A percentile compares a stretch with the other conserved stretches of the same genome.
Evolutionary conservation across 2,113 vertebrate species (phyloP).

Genomic region (Danionella cerebrum): DNA sequence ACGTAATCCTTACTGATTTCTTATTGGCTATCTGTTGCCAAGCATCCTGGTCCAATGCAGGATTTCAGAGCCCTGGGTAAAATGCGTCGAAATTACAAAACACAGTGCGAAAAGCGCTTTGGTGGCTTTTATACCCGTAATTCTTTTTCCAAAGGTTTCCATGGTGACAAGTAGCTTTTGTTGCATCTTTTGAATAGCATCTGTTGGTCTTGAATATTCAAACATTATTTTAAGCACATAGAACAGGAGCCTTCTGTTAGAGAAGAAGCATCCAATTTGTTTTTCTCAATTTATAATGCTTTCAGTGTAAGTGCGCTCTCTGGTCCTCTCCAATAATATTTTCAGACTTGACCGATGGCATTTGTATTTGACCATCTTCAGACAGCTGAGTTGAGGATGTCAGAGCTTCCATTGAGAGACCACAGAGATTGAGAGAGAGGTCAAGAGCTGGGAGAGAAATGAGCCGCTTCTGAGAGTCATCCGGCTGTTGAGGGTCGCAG

Average conservation of each 20-base stretch:
- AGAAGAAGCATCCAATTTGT: neutral
- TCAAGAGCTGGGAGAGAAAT: conserved; percentile 9
- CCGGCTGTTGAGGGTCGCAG: neutral
- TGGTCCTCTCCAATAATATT: neutral
- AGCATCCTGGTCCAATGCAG: too few species aligned
- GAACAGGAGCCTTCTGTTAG: neutral
- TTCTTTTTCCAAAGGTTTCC: neutral
- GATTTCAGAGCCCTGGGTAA: too few species aligned
- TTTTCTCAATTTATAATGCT: too few species aligned
- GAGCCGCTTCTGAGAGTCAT: neutral
- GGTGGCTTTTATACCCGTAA: neutral
- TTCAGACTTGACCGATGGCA: conserved; percentile 9
- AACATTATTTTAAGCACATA: neutral
- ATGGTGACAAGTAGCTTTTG: neutral
- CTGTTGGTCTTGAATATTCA: neutral
- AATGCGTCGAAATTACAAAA: too few species aligned
- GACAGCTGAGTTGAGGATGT: neutral
- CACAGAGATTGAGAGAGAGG: conserved; percentile 3
- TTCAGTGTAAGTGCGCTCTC: too few species aligned
- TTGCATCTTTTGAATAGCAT: neutral
- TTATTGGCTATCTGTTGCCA: too few species aligned
- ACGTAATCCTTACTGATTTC: too few species aligned
- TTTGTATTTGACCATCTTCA: conserved; percentile 13
- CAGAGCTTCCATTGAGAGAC: neutral
- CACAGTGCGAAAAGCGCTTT: too few species aligned